A percentile compares a stretch with the other conserved stretches of the same genome.
These are phyloP conservation scores for Neopipo cinnamomea DNA, from an alignment of 2,113 vertebrate genomes.

Conservation along the genomic window DNA sequence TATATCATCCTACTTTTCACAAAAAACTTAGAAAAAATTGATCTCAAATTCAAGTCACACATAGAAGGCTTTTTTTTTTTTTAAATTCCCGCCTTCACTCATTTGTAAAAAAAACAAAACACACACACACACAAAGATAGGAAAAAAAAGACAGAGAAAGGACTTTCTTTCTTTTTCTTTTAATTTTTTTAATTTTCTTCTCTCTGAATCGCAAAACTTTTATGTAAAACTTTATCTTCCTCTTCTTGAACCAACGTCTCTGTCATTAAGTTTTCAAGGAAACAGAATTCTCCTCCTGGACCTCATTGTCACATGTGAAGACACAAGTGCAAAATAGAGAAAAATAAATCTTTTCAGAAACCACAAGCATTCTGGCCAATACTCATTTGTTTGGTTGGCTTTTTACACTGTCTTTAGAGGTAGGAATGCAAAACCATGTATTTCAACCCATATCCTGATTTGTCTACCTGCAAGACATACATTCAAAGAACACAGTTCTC, in stretches of 20 bases:
- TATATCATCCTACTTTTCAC: neutral
- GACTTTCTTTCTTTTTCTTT: neutral
- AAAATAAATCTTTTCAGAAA: neutral
- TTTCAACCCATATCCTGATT: neutral
- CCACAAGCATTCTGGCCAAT: neutral
- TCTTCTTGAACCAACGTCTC: neutral
- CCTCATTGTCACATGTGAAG: neutral
- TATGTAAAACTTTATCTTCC: neutral
- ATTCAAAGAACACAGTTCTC: neutral
- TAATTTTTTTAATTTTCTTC: neutral
- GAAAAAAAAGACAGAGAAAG: neutral
- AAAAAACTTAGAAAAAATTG: neutral
- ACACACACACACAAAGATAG: neutral
- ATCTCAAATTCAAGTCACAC: slow-evolving; percentile 1
- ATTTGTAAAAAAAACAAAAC: neutral
- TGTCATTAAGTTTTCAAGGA: neutral
- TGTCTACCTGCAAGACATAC: neutral
- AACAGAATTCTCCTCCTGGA: neutral
- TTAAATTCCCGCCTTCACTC: neutral
- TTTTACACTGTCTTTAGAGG: neutral
- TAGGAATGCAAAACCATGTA: neutral
- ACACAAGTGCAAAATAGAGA: neutral
- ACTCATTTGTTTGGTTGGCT: accelerated
- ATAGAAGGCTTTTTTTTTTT: neutral
- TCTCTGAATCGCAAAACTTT: neutral